Percentiles rank a stretch among this genome's conserved stretches.
These are phyloP conservation scores for Synanthedon formicaeformis DNA, from an alignment of 2,888 invertebrate genomes.

Conservation along the genomic window DNA sequence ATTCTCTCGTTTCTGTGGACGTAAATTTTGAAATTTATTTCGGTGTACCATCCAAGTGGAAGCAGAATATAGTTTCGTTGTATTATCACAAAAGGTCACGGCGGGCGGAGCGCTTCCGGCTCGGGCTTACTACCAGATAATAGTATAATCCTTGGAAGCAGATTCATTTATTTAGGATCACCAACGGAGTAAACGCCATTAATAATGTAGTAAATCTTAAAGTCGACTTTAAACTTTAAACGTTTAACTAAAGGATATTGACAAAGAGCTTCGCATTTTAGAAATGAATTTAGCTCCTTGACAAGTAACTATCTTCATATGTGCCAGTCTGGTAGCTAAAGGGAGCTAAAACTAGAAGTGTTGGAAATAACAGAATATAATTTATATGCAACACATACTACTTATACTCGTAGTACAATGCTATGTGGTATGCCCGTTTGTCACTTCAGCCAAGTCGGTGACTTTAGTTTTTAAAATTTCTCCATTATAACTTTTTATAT, in stretches of 20 bases:
- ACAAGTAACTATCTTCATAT: too few species aligned
- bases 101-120: neutral
- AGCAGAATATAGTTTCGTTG: neutral
- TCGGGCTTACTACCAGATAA: neutral
- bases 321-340: too few species aligned
- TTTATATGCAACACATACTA: too few species aligned
- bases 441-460: too few species aligned
- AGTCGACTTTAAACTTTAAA: neutral
- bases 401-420: too few species aligned
- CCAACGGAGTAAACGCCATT: neutral
- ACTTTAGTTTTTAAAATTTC: too few species aligned
- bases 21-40: neutral
- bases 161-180: neutral
- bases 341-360: too few species aligned
- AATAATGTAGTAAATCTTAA: neutral
- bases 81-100: neutral
- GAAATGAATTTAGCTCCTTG: neutral
- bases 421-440: too few species aligned
- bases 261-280: neutral
- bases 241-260: neutral
- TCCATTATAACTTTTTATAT: too few species aligned
- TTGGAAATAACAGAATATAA: too few species aligned
- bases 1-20: too few species aligned
- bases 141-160: neutral
- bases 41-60: neutral